Evolutionary conservation across 2,797 vertebrate genomes (phyloP).

Genomic region (Onychomys leucogaster): DNA sequence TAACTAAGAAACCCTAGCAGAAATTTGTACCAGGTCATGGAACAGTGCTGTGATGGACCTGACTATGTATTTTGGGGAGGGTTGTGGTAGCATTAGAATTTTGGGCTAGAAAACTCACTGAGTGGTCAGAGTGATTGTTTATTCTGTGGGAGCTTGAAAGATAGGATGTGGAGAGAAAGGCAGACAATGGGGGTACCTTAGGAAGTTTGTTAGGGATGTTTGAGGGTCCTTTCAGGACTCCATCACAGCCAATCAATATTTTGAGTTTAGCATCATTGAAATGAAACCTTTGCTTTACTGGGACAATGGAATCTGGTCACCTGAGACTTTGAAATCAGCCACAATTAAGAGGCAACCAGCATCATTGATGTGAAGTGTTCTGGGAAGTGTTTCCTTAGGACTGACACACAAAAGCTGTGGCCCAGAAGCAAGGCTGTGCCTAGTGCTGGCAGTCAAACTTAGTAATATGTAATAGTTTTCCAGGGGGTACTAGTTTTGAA

Average conservation of each 20-base stretch:
- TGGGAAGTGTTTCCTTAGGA: neutral
- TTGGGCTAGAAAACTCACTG: neutral
- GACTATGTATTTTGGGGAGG: neutral
- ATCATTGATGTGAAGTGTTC: neutral
- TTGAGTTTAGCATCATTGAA: neutral
- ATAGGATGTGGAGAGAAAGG: too few species aligned
- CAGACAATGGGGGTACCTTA: neutral
- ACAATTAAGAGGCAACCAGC: neutral
- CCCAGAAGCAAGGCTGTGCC: neutral
- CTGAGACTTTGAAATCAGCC: neutral
- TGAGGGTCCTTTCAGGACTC: neutral
- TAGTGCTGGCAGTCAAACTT: neutral
- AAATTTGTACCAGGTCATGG: neutral
- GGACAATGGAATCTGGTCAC: neutral
- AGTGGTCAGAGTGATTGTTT: neutral
- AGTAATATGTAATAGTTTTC: neutral
- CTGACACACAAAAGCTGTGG: neutral
- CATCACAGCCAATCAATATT: neutral
- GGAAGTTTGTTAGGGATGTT: neutral
- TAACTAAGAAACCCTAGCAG: neutral
- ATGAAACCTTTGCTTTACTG: neutral
- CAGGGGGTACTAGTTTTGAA: neutral
- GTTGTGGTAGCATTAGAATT: neutral
- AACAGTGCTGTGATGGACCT: neutral
- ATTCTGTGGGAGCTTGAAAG: neutral